A percentile compares a stretch with the other conserved stretches of the same genome.
Evolutionary conservation across 2,113 vertebrate genomes (phyloP).

Genomic region (Callionymus lyra): DNA sequence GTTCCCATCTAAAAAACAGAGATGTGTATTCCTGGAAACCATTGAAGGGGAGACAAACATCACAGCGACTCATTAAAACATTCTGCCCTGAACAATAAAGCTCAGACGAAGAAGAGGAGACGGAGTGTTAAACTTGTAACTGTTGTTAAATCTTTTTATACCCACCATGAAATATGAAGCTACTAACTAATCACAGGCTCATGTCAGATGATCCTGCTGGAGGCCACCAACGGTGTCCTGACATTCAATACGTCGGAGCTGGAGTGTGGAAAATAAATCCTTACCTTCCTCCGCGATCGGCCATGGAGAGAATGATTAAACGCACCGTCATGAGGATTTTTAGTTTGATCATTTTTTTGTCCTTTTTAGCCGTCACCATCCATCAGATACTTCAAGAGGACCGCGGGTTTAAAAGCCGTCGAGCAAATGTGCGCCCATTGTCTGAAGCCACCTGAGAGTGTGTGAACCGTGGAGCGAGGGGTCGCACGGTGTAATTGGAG

Average conservation of each 20-base stretch:
- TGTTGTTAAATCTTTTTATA: slow-evolving; percentile 33
- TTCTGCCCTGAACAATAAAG: not conserved
- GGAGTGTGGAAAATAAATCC: not conserved
- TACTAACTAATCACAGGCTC: slow-evolving; percentile 26
- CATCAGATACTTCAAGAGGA: no score
- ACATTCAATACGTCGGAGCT: no score
- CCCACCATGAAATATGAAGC: slow-evolving; percentile 19
- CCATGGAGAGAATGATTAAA: slow-evolving; percentile 29
- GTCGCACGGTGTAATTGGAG: slow-evolving; percentile 37
- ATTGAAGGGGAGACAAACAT: no score
- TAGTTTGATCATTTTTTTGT: slow-evolving; percentile 37
- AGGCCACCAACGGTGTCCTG: slow-evolving; percentile 9
- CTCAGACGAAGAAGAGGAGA: no score
- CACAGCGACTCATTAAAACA: not conserved
- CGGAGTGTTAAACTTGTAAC: slow-evolving; percentile 7
- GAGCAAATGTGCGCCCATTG: slow-evolving; percentile 4
- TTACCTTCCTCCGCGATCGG: slow-evolving; percentile 38
- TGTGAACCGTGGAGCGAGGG: slow-evolving; percentile 1
- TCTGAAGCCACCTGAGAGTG: slow-evolving; percentile 11
- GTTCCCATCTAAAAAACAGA: no score
- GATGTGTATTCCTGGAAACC: no score
- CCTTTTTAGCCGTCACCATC: not conserved
- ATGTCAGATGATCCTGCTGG: slow-evolving; percentile 16
- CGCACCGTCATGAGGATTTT: slow-evolving; percentile 22
- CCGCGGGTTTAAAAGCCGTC: slow-evolving; percentile 1